Conservation (phyloP, 2,797 vertebrate genomes). For the Coendou prehensilis region DNA sequence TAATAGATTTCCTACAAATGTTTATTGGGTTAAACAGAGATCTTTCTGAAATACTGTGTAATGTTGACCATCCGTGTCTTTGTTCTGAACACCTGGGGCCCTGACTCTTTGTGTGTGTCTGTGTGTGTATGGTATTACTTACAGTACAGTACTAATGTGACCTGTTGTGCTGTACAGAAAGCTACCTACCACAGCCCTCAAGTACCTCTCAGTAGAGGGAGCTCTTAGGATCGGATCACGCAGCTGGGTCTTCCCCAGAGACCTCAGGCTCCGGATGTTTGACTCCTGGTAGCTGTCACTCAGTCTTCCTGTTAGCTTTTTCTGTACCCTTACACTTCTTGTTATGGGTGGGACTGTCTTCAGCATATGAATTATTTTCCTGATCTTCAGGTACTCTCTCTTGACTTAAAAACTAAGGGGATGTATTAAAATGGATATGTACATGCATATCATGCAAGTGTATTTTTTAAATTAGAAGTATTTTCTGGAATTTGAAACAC, state of each 20-base stretch:
- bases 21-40: neutral
- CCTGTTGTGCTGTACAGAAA: neutral
- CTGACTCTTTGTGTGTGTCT: too few species aligned
- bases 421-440: neutral
- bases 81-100: neutral
- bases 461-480: neutral
- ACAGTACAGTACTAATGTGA: neutral
- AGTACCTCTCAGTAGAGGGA: neutral
- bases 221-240: neutral
- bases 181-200: neutral
- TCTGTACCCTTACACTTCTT: neutral
- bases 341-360: neutral
- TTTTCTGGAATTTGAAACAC: neutral
- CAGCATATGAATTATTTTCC: neutral
- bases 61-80: neutral
- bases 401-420: constrained; percentile 25
- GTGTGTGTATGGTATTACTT: neutral
- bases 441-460: neutral
- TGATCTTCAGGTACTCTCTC: neutral
- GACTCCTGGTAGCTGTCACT: neutral
- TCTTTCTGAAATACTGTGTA: neutral
- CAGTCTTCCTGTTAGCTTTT: neutral
- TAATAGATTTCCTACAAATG: neutral
- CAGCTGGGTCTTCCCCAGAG: neutral
- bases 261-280: neutral